Conservation (phyloP, 2,113 vertebrate genomes). For the Notothenia rossii region DNA sequence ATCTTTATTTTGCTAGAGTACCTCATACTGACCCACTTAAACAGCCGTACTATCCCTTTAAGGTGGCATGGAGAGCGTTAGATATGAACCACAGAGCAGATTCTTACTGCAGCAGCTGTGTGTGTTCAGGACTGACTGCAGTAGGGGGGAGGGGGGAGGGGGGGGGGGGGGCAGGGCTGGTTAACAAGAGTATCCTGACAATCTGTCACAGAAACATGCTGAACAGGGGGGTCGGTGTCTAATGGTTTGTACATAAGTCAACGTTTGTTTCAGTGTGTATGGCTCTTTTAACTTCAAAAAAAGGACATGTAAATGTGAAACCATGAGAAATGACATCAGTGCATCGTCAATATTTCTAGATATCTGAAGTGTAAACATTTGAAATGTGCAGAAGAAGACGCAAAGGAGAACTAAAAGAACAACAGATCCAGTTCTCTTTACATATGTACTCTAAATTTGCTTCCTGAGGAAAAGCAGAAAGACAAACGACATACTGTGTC, state of each 20-base stretch:
- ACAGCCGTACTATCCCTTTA: neutral
- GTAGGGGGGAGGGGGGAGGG: constrained; percentile 33
- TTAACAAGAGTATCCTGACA: constrained; percentile 3
- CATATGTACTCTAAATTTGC: neutral
- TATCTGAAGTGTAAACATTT: neutral
- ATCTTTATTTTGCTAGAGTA: too few relatives aligned
- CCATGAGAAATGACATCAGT: too few relatives aligned
- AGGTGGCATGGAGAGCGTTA: constrained; percentile 7
- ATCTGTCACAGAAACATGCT: neutral
- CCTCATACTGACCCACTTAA: too few relatives aligned
- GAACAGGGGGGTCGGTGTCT: neutral
- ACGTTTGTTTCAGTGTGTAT: too few relatives aligned
- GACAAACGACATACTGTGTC: neutral
- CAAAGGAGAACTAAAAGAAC: neutral
- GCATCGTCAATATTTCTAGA: neutral
- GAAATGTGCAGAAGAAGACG: neutral
- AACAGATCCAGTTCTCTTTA: neutral
- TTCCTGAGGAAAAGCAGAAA: neutral
- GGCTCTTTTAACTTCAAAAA: too few relatives aligned
- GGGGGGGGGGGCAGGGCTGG: neutral
- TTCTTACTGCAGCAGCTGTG: constrained; percentile 61
- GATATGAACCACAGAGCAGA: constrained; percentile 45
- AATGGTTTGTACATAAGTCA: too few relatives aligned
- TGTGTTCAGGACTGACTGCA: constrained; percentile 55
- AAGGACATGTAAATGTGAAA: too few relatives aligned